Evolutionary conservation across 2,797 vertebrate genomes (phyloP).

Genomic region (Pteronotus mesoamericanus): DNA sequence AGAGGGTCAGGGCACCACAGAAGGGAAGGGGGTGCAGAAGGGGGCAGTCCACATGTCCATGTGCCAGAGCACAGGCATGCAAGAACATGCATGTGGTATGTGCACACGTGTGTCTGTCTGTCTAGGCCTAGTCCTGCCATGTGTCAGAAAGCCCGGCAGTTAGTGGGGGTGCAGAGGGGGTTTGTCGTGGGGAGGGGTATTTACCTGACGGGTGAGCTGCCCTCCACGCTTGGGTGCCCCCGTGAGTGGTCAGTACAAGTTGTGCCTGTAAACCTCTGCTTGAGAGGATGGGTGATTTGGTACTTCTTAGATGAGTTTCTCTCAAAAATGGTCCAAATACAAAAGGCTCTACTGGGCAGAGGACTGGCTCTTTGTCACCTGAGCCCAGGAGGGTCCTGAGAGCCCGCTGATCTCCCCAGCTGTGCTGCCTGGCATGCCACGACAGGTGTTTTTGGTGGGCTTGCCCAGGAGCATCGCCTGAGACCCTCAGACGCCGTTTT

Average conservation of each 20-base stretch:
- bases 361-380: neutral
- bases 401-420: neutral
- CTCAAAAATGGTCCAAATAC: neutral
- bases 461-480: neutral
- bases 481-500: neutral
- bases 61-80: no score
- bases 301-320: neutral
- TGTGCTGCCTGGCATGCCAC: neutral
- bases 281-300: no score
- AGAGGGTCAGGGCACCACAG: neutral
- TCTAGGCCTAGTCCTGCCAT: neutral
- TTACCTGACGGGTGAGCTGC: neutral
- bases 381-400: neutral
- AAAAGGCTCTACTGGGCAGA: neutral
- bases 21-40: rapidly evolving
- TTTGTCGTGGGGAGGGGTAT: neutral
- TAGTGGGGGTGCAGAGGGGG: neutral
- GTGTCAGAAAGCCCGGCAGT: neutral
- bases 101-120: neutral
- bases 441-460: neutral
- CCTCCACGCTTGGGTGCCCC: neutral
- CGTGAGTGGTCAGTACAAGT: neutral
- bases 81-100: neutral
- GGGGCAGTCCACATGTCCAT: neutral
- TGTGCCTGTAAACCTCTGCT: neutral